These are phyloP conservation scores for Formica exsecta DNA, from an alignment of 1,140 invertebrate species.

Conservation along the genomic window DNA sequence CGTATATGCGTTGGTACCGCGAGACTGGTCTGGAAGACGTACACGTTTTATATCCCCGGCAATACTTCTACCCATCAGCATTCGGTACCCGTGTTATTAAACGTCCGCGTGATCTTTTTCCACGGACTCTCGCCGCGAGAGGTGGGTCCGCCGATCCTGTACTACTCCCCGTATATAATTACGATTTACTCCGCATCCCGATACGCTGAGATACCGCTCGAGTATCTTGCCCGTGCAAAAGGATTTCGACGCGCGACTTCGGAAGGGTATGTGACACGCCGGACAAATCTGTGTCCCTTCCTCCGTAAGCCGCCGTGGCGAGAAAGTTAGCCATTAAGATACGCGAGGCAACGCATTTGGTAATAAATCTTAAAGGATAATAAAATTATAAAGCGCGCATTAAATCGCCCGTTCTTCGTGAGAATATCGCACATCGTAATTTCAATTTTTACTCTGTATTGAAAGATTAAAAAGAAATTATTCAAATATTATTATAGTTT, in stretches of 20 bases:
- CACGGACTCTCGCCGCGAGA: conserved; percentile 66
- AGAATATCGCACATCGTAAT: background rate
- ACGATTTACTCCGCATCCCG: conserved; percentile 77
- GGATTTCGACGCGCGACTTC: conserved; percentile 61
- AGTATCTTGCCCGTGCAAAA: conserved; percentile 55
- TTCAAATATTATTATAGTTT: background rate
- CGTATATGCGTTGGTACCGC: conserved; percentile 58
- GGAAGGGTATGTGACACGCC: conserved; percentile 52
- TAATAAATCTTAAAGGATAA: conserved; percentile 46
- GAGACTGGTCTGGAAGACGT: conserved; percentile 54
- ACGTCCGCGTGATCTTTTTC: conserved; percentile 74
- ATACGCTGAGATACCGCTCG: conserved; percentile 68
- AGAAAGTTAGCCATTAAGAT: conserved; percentile 63
- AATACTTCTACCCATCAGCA: conserved; percentile 71
- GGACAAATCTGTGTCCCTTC: conserved; percentile 58
- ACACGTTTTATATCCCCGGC: conserved; percentile 52
- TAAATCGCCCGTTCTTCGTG: conserved; percentile 10
- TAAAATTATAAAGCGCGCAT: conserved; percentile 44
- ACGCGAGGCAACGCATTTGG: conserved; percentile 39
- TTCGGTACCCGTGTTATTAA: conserved; percentile 78
- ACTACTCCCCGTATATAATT: conserved; percentile 77
- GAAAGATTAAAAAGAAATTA: background rate
- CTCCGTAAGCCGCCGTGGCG: conserved; percentile 31
- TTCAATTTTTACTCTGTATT: background rate
- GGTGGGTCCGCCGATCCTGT: conserved; percentile 69